Evolutionary conservation across 2,888 invertebrate genomes (phyloP).

Genomic region (Heterodera filipjevi): DNA sequence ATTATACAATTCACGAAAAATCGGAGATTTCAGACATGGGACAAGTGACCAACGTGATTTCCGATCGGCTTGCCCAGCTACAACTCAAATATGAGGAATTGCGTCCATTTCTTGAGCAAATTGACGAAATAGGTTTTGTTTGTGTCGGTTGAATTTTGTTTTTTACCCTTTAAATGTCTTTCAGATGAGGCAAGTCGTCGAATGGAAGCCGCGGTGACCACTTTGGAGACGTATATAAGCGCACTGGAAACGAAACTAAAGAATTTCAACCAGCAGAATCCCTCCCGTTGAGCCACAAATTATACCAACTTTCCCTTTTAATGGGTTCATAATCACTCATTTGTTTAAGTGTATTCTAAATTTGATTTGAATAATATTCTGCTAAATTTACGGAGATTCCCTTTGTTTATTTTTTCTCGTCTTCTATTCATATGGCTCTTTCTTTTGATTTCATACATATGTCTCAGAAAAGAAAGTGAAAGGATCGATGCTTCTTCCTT

Average conservation of each 20-base stretch:
- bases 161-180: not conserved
- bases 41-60: constrained; percentile 80
- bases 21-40: constrained; percentile 49
- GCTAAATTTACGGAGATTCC: not conserved
- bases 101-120: constrained; percentile 84
- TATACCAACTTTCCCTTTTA: no score
- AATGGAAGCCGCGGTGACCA: constrained; percentile 90
- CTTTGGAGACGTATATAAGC: constrained; percentile 89
- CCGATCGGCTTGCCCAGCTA: constrained; percentile 78
- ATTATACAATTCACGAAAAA: not conserved
- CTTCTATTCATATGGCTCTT: not conserved
- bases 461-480: not conserved
- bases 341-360: not conserved
- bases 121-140: constrained; percentile 77
- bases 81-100: constrained; percentile 78
- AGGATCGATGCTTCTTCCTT: not conserved
- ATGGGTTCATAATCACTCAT: no score
- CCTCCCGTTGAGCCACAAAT: not conserved
- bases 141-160: not conserved
- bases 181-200: constrained; percentile 84
- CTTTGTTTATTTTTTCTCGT: constrained; percentile 25
- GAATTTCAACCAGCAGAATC: not conserved
- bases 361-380: not conserved
- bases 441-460: no score
- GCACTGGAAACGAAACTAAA: constrained; percentile 70